phyloP scores from a whole-genome alignment of 2,888 invertebrate genomes.

The Acrocyrtus sp. region DNA sequence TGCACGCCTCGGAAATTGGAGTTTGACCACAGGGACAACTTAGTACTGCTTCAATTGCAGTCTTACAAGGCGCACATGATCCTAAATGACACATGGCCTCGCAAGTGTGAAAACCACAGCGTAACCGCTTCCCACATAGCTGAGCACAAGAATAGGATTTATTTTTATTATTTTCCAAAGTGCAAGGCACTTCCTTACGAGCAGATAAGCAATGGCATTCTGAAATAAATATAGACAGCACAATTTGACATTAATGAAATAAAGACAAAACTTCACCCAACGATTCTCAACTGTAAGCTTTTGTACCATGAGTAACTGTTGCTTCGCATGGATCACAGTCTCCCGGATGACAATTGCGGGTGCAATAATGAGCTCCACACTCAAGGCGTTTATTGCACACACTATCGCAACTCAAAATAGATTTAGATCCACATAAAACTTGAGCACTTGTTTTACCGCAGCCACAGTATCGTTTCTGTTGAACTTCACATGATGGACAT shows the following conservation, averaged over 20 bases:
- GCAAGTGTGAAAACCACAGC: constrained; percentile 74
- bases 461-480: constrained; percentile 78
- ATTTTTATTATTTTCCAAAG: constrained; percentile 69
- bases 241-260: constrained; percentile 1
- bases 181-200: constrained; percentile 73
- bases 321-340: constrained; percentile 79
- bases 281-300: not conserved
- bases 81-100: constrained; percentile 76
- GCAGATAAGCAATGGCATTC: constrained; percentile 79
- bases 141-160: constrained; percentile 73
- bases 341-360: constrained; percentile 79
- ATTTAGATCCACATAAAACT: constrained; percentile 78
- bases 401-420: constrained; percentile 78
- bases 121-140: constrained; percentile 67
- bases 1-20: constrained; percentile 67
- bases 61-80: constrained; percentile 74
- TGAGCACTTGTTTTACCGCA: constrained; percentile 79
- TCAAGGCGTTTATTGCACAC: constrained; percentile 79
- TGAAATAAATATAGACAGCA: constrained; percentile 65
- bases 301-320: constrained; percentile 74
- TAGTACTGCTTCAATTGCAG: constrained; percentile 73
- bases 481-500: constrained; percentile 88
- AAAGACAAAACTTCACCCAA: constrained; percentile 8
- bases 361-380: constrained; percentile 82
- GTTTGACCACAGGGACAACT: constrained; percentile 83